Conservation (phyloP, 2,113 vertebrate species). For the Myiopsitta monachus region DNA sequence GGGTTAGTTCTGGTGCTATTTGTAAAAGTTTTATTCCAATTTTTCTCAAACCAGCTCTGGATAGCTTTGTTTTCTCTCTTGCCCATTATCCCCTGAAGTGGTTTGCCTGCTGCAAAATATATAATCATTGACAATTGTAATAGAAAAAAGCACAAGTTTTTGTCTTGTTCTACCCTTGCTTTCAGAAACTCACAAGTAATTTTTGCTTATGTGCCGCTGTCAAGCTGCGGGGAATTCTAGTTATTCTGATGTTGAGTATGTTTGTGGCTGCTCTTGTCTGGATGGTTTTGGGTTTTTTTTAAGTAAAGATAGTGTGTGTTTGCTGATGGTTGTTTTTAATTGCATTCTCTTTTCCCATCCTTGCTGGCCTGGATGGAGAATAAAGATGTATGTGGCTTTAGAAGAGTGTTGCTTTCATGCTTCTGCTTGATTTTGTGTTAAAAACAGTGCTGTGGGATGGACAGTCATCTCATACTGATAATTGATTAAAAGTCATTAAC, state of each 20-base stretch:
- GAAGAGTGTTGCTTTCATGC: not conserved
- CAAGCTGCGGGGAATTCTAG: constrained; percentile 9
- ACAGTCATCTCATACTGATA: not conserved
- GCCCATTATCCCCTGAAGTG: not conserved
- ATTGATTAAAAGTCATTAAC: not conserved
- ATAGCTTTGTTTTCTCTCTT: constrained; percentile 11
- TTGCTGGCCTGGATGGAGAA: constrained; percentile 56
- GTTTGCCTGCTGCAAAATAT: constrained; percentile 28
- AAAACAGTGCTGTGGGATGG: not conserved
- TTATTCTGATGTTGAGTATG: not conserved
- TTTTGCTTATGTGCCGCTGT: constrained; percentile 13
- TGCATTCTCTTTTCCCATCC: constrained; percentile 24
- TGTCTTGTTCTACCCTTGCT: not conserved
- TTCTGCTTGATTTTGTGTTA: constrained; percentile 18
- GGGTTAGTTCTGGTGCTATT: constrained; percentile 64
- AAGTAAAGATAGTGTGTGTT: not conserved
- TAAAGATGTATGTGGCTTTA: constrained; percentile 40
- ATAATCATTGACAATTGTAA: constrained; percentile 5
- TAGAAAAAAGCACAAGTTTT: constrained; percentile 55
- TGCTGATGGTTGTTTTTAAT: constrained; percentile 41
- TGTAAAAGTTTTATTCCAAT: constrained; percentile 9
- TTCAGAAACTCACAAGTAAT: constrained; percentile 2
- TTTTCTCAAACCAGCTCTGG: not conserved
- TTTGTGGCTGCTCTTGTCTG: constrained; percentile 20
- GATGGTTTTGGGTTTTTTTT: not conserved